Conservation (phyloP, 2,113 vertebrate species). For the Sinocyclocheilus grahami region DNA sequence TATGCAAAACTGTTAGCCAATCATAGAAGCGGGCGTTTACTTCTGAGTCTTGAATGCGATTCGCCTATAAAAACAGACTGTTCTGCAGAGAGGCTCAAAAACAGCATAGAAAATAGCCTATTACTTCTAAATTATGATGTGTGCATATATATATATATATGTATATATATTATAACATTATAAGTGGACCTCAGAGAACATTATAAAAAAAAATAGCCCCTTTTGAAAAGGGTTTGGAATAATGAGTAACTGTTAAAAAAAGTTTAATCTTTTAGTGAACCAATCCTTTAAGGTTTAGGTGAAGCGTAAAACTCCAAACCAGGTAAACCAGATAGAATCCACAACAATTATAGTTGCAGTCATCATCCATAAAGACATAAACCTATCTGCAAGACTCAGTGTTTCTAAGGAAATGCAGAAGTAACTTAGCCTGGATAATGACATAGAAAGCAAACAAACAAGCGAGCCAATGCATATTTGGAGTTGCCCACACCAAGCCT, state of each 20-base stretch:
- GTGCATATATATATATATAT: too few relatives aligned
- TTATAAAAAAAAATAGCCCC: too few relatives aligned
- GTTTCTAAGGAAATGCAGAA: conserved; percentile 37
- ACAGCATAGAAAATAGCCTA: too few relatives aligned
- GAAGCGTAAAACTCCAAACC: background rate
- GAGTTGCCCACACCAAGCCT: conserved; percentile 44
- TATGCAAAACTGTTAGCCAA: too few relatives aligned
- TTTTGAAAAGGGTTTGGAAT: background rate
- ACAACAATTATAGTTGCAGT: background rate
- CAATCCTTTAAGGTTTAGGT: background rate
- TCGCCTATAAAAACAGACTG: too few relatives aligned
- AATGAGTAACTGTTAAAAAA: background rate
- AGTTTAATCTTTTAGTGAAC: background rate
- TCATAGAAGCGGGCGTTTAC: too few relatives aligned
- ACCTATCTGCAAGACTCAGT: conserved; percentile 19
- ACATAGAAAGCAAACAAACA: conserved; percentile 52
- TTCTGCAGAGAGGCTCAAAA: too few relatives aligned
- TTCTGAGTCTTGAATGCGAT: too few relatives aligned
- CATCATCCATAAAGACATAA: background rate
- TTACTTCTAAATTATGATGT: too few relatives aligned
- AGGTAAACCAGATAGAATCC: background rate
- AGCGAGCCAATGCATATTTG: conserved; percentile 16
- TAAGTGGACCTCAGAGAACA: too few relatives aligned
- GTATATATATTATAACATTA: too few relatives aligned
- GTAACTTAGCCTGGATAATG: conserved; percentile 45